Conservation (phyloP, 2,797 vertebrate species). For the Pteronotus mesoamericanus region DNA sequence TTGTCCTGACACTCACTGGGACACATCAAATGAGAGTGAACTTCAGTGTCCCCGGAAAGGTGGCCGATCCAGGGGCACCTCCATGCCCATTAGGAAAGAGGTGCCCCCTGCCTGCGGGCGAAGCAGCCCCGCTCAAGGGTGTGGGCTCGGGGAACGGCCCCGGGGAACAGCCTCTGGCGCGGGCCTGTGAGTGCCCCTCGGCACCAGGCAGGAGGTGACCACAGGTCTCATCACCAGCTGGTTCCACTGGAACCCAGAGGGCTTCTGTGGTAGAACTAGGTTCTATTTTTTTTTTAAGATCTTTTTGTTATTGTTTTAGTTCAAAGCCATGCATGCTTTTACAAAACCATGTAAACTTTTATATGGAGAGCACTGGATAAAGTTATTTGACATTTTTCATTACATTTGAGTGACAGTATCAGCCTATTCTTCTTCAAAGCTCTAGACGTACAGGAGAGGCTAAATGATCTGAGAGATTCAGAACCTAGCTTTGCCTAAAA, state of each 20-base stretch:
- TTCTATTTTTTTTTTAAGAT: not conserved
- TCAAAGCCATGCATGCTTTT: not conserved
- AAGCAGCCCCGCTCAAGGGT: not conserved
- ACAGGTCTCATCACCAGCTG: rapidly evolving
- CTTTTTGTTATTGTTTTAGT: not conserved
- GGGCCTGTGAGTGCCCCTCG: rapidly evolving
- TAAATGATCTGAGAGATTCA: not conserved
- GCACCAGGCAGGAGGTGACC: not conserved
- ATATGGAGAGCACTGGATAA: not conserved
- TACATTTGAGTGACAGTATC: not conserved
- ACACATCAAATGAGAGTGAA: not conserved
- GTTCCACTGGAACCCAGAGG: not conserved
- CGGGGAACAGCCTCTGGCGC: rapidly evolving
- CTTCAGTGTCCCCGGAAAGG: not conserved
- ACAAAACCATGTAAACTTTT: not conserved
- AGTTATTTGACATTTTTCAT: not conserved
- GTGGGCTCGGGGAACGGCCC: too few relatives aligned
- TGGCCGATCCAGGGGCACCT: not conserved
- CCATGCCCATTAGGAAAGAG: not conserved
- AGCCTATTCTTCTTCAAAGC: not conserved
- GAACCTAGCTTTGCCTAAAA: not conserved
- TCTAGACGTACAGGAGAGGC: not conserved
- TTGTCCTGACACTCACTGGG: not conserved
- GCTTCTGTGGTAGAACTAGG: not conserved
- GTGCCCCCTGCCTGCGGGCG: rapidly evolving